Evolutionary conservation across 2,888 invertebrate genomes (phyloP), one percentile per base, ranked within the genome.

Genomic region (Drosophila robusta): DNA sequence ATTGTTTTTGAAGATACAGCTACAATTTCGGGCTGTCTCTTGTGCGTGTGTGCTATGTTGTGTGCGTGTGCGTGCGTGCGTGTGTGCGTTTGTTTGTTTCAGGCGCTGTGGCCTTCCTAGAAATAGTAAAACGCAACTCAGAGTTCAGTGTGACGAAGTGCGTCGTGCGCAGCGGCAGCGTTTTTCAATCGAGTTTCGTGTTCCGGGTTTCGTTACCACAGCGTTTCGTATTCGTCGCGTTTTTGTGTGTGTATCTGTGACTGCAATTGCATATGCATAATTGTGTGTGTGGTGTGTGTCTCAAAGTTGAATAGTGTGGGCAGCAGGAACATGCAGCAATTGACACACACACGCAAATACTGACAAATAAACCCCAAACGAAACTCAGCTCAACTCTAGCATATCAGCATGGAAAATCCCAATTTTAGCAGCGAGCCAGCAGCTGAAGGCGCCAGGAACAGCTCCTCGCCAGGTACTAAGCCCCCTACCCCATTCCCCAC

Each of bases 151-250:
- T 84, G 84, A 77, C 78, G 78, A 83, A 89, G 90, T 90, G 84
- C 88, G 90, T 90, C 88, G 86, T 90, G 88, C 83, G 85, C 84
- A 89, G 80, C 89, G 89, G 89, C 89, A 86, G 70, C 85, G 87
- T 86, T 86, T 85, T 68, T 60, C 51, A 52, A 67, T 44, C 47
- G 44, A 55, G 38, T 54, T 50, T 22, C 76, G 52, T 49, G 36
- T 54, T 45, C 18, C 36, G 46, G 38, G 38, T 50, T 72, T 41
- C 32, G 12, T 47, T 36, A 42, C 36, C 36, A 18, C 8, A 32
- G n/a, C 22, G 46, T 57, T 9, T 49, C 51, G 62, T 60, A 46
- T 44, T 38, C 47, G 24, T 8, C 18, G 38, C 12, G 58, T 22
- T 54, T 22, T 54, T 62, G 36, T 46, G 44, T 24, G 29, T 29